A percentile compares a stretch with the other conserved stretches of the same genome.
These are phyloP conservation scores for Eurystomus gularis DNA, from an alignment of 2,113 vertebrate genomes.

Conservation along the genomic window DNA sequence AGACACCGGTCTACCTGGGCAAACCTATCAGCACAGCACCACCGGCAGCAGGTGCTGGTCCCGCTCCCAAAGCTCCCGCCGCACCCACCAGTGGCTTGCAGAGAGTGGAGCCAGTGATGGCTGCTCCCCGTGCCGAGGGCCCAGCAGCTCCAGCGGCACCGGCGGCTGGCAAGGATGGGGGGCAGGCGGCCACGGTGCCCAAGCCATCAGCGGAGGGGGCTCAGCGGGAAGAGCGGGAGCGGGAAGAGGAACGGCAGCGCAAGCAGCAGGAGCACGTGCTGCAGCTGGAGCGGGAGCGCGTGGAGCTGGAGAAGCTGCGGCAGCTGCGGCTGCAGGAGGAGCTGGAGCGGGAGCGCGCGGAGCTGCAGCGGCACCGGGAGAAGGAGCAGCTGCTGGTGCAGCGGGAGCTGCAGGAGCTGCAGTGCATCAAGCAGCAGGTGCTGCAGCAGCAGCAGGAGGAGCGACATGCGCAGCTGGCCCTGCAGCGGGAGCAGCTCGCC, in stretches of 20 bases:
- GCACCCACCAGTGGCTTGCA: neutral
- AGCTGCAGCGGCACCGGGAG: conserved; percentile 93
- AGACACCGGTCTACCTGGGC: conserved; percentile 89
- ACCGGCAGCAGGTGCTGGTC: neutral
- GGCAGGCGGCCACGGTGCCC: neutral
- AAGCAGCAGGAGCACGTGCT: conserved; percentile 95
- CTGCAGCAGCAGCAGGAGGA: conserved; percentile 96
- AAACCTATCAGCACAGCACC: conserved; percentile 76
- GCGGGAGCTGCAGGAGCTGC: conserved; percentile 94
- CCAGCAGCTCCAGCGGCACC: neutral
- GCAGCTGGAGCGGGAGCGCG: conserved; percentile 90
- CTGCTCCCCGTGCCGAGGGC: conserved; percentile 65
- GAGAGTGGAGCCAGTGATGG: conserved; percentile 38
- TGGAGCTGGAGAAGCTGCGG: conserved; percentile 93
- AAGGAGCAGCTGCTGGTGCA: conserved; percentile 96
- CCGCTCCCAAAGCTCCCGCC: neutral
- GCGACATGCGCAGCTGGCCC: conserved; percentile 89
- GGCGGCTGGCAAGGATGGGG: conserved; percentile 56
- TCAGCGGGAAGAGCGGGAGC: conserved; percentile 80
- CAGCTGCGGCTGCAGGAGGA: conserved; percentile 94
- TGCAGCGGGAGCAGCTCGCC: conserved; percentile 96
- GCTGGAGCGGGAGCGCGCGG: conserved; percentile 90
- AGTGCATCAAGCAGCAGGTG: conserved; percentile 97
- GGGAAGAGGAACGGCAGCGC: conserved; percentile 88
- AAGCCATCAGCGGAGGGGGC: conserved; percentile 33